phyloP scores from a whole-genome alignment of 2,113 vertebrate genomes.

The Muscicapa adusta region DNA sequence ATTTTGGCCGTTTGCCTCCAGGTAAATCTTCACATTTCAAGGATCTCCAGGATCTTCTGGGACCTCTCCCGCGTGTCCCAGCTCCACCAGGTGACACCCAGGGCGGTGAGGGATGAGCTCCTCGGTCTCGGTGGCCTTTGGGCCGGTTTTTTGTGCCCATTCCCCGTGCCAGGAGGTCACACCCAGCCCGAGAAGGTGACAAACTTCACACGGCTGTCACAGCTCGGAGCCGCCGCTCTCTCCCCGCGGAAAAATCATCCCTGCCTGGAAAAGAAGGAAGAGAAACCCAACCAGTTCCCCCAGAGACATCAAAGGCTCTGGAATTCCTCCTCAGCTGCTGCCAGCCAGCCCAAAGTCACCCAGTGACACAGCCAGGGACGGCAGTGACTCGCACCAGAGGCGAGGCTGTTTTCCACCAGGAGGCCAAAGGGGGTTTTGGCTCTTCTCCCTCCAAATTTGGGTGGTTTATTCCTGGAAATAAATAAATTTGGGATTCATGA shows the following conservation, averaged over 20 bases:
- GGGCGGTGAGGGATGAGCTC: background rate
- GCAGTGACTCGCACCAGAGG: background rate
- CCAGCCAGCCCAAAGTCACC: background rate
- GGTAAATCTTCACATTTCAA: background rate
- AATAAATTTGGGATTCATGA: accelerated
- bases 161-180: background rate
- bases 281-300: background rate
- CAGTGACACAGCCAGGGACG: background rate
- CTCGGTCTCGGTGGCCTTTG: accelerated
- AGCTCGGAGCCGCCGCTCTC: background rate
- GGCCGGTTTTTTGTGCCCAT: background rate
- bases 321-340: background rate
- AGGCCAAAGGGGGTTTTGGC: accelerated
- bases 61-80: accelerated
- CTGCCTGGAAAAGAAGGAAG: background rate
- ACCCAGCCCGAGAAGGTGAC: accelerated
- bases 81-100: accelerated
- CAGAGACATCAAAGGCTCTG: background rate
- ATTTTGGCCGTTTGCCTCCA: background rate
- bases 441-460: background rate
- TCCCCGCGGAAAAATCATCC: accelerated
- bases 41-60: background rate
- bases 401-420: accelerated
- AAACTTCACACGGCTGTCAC: accelerated
- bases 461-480: background rate